phyloP scores from a whole-genome alignment of 2,113 vertebrate species.

The Pachyramphus minor region DNA sequence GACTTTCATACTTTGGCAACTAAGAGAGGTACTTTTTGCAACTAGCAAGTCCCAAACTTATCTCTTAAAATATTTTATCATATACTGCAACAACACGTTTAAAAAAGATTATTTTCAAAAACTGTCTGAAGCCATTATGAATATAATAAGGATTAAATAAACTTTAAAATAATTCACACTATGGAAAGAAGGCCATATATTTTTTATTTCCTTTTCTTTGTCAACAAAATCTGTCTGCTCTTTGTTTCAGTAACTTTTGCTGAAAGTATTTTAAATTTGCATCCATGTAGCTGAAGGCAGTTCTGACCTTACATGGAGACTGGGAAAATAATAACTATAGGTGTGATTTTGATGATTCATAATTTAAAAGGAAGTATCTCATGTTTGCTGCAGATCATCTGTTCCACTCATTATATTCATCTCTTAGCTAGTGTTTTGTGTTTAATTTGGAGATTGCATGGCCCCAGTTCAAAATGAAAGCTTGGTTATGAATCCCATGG shows the following conservation, averaged over 20 bases:
- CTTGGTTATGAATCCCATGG: slow-evolving; percentile 57
- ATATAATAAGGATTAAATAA: neutral
- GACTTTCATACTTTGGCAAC: neutral
- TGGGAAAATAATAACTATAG: slow-evolving; percentile 64
- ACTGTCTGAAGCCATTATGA: neutral
- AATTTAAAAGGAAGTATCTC: slow-evolving; percentile 70
- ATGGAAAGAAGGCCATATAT: neutral
- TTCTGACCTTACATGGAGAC: slow-evolving; percentile 37
- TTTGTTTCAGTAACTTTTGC: neutral
- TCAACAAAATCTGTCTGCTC: slow-evolving; percentile 11
- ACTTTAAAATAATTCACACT: neutral
- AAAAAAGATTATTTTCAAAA: slow-evolving; percentile 19
- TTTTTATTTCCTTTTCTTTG: slow-evolving; percentile 23
- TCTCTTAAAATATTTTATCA: neutral
- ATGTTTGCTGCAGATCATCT: slow-evolving; percentile 70
- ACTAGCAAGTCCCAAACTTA: neutral
- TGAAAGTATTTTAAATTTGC: slow-evolving; percentile 18
- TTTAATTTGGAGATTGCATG: slow-evolving; percentile 69
- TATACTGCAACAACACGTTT: neutral
- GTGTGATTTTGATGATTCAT: slow-evolving; percentile 67
- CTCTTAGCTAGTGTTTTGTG: slow-evolving; percentile 57
- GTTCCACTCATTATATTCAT: slow-evolving; percentile 66
- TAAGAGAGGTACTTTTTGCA: neutral
- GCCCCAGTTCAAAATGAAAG: slow-evolving; percentile 58
- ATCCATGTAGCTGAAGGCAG: neutral